Percentiles rank a stretch among this genome's conserved stretches.
phyloP scores from a whole-genome alignment of 2,888 invertebrate genomes.

The Apodemia duryi region DNA sequence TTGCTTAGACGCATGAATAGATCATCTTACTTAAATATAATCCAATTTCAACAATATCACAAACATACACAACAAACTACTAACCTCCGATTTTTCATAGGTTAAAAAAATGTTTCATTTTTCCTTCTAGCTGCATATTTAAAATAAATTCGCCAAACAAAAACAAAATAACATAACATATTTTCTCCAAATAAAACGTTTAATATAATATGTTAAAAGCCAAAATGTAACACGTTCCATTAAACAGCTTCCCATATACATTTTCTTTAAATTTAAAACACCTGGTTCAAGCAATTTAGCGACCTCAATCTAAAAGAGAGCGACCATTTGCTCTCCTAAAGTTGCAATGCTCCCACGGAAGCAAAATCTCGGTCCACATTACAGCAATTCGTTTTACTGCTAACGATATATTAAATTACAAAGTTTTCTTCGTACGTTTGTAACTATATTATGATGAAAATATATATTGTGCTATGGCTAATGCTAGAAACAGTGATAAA shows the following conservation, averaged over 20 bases:
- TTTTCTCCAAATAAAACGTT: background rate
- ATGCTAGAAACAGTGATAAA: no score
- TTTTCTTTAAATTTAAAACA: slow-evolving; percentile 33
- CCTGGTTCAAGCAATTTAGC: slow-evolving; percentile 39
- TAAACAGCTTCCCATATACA: slow-evolving; percentile 11
- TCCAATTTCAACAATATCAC: no score
- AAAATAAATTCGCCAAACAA: no score
- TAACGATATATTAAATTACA: slow-evolving; percentile 28
- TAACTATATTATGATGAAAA: slow-evolving; percentile 7
- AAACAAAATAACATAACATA: no score
- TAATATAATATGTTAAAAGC: background rate
- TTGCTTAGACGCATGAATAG: no score
- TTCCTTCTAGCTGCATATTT: no score
- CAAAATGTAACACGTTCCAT: background rate
- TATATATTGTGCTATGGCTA: background rate
- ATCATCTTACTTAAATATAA: no score
- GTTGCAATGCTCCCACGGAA: slow-evolving; percentile 43
- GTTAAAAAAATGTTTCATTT: no score
- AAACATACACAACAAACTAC: no score
- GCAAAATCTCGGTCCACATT: slow-evolving; percentile 48
- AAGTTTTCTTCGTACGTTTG: background rate
- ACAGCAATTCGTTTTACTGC: slow-evolving; percentile 36
- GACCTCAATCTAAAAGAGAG: slow-evolving; percentile 40
- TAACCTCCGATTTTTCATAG: no score
- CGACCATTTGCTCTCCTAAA: slow-evolving; percentile 36